Base-by-base conservation (phyloP, 1,140 invertebrate species). In the Lucilia cuprina region DNA sequence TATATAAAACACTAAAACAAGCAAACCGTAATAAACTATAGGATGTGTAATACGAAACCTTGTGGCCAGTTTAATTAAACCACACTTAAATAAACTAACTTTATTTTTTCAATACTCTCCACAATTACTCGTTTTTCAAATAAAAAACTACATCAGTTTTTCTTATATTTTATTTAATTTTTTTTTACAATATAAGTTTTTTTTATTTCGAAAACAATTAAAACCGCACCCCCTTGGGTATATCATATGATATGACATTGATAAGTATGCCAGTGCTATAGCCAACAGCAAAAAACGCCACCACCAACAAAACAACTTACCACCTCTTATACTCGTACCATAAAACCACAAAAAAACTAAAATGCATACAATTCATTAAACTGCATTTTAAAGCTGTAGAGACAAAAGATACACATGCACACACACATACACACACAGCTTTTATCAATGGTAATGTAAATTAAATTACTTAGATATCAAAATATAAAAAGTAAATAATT, bases 311-410 rank as follows among this genome's bases (percentile, higher is more conserved):
- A 60, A 60, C 13, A 60, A 7, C 10, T 41, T 41, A 41, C 50
- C 13, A 17, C 50, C 50, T 55, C 50, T n/a, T n/a, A 14, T 41
- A 41, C 55, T 19, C 65, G n/a, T 70, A 70, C n/a, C n/a, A 25
- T 25, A 70, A 70, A 70, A 70, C n/a, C 19, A 70, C n/a, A 21
- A 70, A 70, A 21, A 60, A 60, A 30, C 25, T 70, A 21, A 70
- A 60, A 70, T n/a, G 65, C 65, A 70, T 70, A 70, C 65, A 70
- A 70, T 70, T 70, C 65, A 70, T 70, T 70, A 70, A 70, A 70
- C 21, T 70, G 65, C 65, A 70, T 21, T 70, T 41, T 8, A 41
- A 41, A 41, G 10, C 41, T 41, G 41, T 21, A 70, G 25, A 70
- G 21, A 70, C 0, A 70, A 70, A 70, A 25, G 25, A 70, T 19